Percentiles rank a stretch among this genome's conserved stretches.
These are phyloP conservation scores for Hyposmocoma kahamanoa DNA, from an alignment of 1,140 invertebrate genomes.

Conservation along the genomic window DNA sequence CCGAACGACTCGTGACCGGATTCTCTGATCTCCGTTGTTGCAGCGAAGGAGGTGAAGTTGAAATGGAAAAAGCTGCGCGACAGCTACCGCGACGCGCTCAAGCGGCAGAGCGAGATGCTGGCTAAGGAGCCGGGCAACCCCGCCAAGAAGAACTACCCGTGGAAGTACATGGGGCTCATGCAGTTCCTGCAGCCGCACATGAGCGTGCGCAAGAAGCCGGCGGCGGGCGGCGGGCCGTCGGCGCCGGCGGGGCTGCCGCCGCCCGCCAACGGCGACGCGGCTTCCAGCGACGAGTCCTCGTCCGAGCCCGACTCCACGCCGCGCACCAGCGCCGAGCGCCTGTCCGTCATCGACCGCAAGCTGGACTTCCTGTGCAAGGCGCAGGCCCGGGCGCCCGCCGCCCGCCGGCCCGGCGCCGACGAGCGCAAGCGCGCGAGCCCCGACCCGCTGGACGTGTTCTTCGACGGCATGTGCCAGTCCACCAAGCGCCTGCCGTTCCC, in stretches of 20 bases:
- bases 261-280: slow-evolving; percentile 9
- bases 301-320: slow-evolving; percentile 38
- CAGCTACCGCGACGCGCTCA: slow-evolving; percentile 64
- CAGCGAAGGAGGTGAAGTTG: slow-evolving; percentile 66
- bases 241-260: slow-evolving; percentile 8
- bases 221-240: slow-evolving; percentile 19
- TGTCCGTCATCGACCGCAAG: slow-evolving; percentile 40
- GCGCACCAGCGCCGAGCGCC: slow-evolving; percentile 28
- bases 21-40: too few species aligned
- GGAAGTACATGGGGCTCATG: slow-evolving; percentile 64
- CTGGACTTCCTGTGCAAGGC: slow-evolving; percentile 47
- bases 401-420: background rate
- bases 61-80: slow-evolving; percentile 69
- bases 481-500: slow-evolving; percentile 59
- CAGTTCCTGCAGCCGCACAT: slow-evolving; percentile 66
- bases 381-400: slow-evolving; percentile 25
- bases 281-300: slow-evolving; percentile 23
- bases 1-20: too few species aligned
- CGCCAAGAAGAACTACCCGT: slow-evolving; percentile 46
- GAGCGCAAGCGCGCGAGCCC: slow-evolving; percentile 11
- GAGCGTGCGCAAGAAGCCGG: slow-evolving; percentile 47
- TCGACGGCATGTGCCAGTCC: slow-evolving; percentile 64
- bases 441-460: slow-evolving; percentile 63
- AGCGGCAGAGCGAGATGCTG: slow-evolving; percentile 55
- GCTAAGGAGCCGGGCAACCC: slow-evolving; percentile 37